Evolutionary conservation across 2,797 vertebrate genomes (phyloP), one percentile per base, ranked within the genome.

Genomic region (Mycteria americana): DNA sequence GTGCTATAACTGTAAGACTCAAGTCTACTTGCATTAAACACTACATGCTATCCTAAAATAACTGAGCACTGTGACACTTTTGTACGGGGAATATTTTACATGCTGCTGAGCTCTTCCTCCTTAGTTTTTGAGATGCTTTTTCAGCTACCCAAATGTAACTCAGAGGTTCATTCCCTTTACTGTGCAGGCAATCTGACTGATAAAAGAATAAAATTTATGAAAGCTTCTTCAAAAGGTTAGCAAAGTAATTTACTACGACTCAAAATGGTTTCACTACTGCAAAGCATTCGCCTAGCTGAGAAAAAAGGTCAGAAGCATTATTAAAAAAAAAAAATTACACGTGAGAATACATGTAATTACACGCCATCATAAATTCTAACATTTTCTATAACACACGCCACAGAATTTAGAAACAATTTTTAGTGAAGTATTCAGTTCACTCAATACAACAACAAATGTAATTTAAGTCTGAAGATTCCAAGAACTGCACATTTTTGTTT

Each of bases 281-380:
- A 78, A 83, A 85, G 65, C 62, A 68, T 35, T 88, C 2, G 2
- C 1, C 2, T 15, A 79, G 70, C 73, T 85, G 70, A 86, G 51
- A 79, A 88, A 91, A 92, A 97, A 95, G 88, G 94, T 91, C 92
- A 96, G 54, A 37, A 56, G 31, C 2, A 1, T 91, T 94, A 82
- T 43, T 70, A 18, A 53, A 86, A 88, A 18, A 53, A 86, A 88
- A 67, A 75, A 74, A 56, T 46, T 80, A 92, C n/a, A 77, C 0
- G 7, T 35, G 21, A 62, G 54, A 95, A 65, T 24, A 22, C 0
- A 4, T 25, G 33, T 75, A 91, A 91, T 46, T 64, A 78, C 60
- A 68, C 1, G 4, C 17, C 39, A 76, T 9, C 39, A 45, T 50
- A 59, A 85, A 94, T 56, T 43, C 64, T 77, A 89, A 60, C 53